Evolutionary conservation across 2,888 invertebrate species (phyloP).

Genomic region (Cephus pulcher): DNA sequence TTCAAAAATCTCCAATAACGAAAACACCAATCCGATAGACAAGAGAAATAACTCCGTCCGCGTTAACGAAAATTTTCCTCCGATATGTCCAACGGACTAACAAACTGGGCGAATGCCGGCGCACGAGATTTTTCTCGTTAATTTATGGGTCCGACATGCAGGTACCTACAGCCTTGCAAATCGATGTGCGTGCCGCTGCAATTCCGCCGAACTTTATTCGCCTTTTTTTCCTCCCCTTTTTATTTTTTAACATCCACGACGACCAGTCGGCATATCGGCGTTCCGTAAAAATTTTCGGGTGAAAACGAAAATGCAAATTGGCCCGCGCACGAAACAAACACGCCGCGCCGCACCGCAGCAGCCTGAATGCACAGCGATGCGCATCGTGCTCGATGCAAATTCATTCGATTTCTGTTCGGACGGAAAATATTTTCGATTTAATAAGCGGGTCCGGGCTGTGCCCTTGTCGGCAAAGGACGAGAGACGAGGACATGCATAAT

Average conservation of each 20-base stretch:
- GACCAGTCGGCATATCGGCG: background rate
- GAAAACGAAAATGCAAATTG: slow-evolving; percentile 5
- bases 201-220: background rate
- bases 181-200: background rate
- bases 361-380: background rate
- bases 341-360: background rate
- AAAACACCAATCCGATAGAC: background rate
- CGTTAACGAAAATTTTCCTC: background rate
- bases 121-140: background rate
- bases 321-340: background rate
- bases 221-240: background rate
- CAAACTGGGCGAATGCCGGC: background rate
- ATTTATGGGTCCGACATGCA: background rate
- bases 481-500: background rate
- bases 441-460: background rate
- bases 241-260: background rate
- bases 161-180: background rate
- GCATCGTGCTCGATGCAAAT: background rate
- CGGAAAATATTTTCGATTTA: background rate
- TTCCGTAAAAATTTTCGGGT: background rate
- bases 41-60: background rate
- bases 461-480: background rate
- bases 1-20: background rate
- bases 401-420: background rate
- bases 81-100: background rate